Percentiles rank a stretch among this genome's conserved stretches.
Evolutionary conservation across 2,888 invertebrate species (phyloP).

Genomic region (Ramazzottius varieornatus): DNA sequence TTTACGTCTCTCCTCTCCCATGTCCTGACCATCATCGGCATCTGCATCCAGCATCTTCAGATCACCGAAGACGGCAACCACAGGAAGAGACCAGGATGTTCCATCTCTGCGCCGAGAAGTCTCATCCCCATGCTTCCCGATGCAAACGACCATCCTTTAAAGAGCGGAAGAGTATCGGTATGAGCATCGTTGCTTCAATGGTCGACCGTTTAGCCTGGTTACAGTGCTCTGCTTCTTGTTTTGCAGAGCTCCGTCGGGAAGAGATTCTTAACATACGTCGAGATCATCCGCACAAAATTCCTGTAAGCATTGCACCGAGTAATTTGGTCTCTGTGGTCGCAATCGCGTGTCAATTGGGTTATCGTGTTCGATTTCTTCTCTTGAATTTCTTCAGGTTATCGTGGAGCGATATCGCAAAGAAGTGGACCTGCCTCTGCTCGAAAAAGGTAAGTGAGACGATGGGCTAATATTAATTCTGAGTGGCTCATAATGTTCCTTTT

Average conservation of each 20-base stretch:
- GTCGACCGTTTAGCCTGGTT: background rate
- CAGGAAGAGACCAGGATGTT: no score
- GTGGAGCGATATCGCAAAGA: slow-evolving; percentile 56
- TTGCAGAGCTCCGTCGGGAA: slow-evolving; percentile 39
- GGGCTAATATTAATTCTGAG: background rate
- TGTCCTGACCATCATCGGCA: no score
- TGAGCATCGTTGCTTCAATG: background rate
- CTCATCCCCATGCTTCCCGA: no score
- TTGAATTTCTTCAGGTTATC: no score
- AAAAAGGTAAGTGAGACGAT: slow-evolving; percentile 28
- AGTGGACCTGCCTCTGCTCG: slow-evolving; percentile 41
- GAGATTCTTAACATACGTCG: slow-evolving; percentile 48
- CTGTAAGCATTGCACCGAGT: slow-evolving; percentile 31
- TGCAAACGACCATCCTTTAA: no score
- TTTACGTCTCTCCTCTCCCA: no score
- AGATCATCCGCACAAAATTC: slow-evolving; percentile 52
- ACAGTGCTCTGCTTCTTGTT: slow-evolving; percentile 13
- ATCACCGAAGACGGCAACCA: no score
- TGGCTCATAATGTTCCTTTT: background rate
- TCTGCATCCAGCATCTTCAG: no score
- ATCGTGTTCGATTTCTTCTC: background rate
- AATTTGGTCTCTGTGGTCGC: background rate
- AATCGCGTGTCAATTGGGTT: background rate
- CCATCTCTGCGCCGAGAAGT: no score
- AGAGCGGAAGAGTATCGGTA: background rate